phyloP scores from a whole-genome alignment of 2,797 vertebrate species.

The Oreochromis grahami region DNA sequence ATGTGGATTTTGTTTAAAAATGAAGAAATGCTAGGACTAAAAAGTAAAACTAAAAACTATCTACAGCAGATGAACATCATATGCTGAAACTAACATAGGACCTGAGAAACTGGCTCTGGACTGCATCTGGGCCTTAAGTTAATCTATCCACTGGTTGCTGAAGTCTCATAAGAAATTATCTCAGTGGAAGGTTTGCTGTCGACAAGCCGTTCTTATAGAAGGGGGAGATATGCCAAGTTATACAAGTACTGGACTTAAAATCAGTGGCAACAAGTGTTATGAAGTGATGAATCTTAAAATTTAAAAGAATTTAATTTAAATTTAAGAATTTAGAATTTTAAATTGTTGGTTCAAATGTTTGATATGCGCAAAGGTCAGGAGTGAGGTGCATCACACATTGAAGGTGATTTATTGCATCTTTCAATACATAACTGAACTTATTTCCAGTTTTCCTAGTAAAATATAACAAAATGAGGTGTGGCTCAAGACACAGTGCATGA shows the following conservation, averaged over 20 bases:
- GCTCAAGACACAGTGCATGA: not conserved
- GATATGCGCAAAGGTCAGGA: not conserved
- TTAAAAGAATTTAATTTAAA: not conserved
- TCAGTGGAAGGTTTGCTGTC: not conserved
- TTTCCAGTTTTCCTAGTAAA: not conserved
- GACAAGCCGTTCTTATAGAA: not conserved
- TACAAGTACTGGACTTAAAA: not conserved
- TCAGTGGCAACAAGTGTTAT: not conserved
- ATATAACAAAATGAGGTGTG: not conserved
- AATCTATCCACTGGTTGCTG: not conserved
- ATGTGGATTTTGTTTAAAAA: not conserved
- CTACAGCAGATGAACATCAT: not conserved
- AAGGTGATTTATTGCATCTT: not conserved
- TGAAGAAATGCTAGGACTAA: not conserved
- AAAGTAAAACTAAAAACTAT: not conserved
- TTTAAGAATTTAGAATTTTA: not conserved
- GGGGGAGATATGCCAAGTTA: not conserved
- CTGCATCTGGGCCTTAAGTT: not conserved
- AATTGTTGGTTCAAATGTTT: not conserved
- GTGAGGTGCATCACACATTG: not conserved
- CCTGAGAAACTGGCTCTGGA: not conserved
- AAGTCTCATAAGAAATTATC: not conserved
- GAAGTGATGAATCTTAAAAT: not conserved
- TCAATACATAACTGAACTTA: not conserved
- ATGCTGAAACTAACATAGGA: not conserved